Conservation (phyloP, 2,888 invertebrate genomes). For the Carabus problematicus region DNA sequence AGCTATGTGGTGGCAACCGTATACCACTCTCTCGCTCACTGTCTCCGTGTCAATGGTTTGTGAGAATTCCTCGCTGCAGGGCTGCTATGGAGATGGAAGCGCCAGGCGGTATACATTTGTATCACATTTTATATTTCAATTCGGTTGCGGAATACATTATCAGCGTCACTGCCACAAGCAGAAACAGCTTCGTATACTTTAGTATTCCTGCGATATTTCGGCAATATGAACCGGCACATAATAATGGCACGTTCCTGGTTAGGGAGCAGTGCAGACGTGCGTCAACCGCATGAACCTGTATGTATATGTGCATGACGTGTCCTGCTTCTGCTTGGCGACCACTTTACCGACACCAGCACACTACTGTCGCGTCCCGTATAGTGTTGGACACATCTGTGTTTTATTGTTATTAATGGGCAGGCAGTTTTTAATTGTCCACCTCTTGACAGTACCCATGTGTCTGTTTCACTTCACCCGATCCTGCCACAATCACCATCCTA, state of each 20-base stretch:
- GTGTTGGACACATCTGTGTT: constrained; percentile 29
- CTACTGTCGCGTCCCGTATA: background rate
- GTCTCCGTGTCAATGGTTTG: too few species aligned
- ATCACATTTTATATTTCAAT: constrained; percentile 35
- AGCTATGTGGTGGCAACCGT: background rate
- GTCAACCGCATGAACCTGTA: background rate
- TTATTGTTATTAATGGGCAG: constrained; percentile 38
- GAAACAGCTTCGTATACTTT: constrained; percentile 1
- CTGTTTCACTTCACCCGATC: constrained; percentile 1
- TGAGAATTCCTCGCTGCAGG: too few species aligned
- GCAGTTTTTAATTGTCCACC: constrained; percentile 38
- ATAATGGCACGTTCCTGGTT: constrained; percentile 2
- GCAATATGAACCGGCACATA: constrained; percentile 16
- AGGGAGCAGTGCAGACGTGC: background rate
- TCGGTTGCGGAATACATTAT: constrained; percentile 25
- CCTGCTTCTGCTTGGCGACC: too few species aligned
- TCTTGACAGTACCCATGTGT: constrained; percentile 25
- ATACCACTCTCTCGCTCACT: too few species aligned
- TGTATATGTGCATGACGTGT: background rate
- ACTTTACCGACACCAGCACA: too few species aligned
- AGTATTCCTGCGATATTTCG: constrained; percentile 4
- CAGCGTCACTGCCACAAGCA: background rate
- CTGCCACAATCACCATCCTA: background rate
- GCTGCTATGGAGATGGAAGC: too few species aligned
- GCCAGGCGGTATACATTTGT: constrained; percentile 11